Percentiles rank a stretch among this genome's conserved stretches.
These are phyloP conservation scores for Onychostoma macrolepis DNA, from an alignment of 2,113 vertebrate species.

Conservation along the genomic window DNA sequence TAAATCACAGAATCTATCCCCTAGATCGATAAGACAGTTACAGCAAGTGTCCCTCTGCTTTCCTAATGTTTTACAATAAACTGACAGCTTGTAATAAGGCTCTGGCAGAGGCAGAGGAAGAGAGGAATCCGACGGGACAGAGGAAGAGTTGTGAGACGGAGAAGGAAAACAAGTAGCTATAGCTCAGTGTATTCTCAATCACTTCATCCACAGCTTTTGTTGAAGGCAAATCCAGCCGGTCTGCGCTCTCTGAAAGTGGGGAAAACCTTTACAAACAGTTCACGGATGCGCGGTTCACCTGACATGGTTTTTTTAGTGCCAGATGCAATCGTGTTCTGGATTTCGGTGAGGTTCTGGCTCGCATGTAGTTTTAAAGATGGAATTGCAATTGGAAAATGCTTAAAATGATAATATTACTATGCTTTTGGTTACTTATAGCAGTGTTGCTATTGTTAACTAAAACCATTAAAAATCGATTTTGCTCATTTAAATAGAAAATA, in stretches of 20 bases:
- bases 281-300: neutral
- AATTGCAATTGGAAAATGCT: neutral
- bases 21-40: slow-evolving; percentile 87
- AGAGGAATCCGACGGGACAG: slow-evolving; percentile 53
- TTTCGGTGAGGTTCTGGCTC: neutral
- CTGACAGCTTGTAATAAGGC: slow-evolving; percentile 83
- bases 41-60: slow-evolving; percentile 88
- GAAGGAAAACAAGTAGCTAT: slow-evolving; percentile 51
- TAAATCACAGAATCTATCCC: slow-evolving; percentile 93
- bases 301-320: neutral
- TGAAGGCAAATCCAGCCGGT: neutral
- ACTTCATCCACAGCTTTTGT: slow-evolving; percentile 59
- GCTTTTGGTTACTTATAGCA: neutral
- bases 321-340: neutral
- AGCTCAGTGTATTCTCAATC: slow-evolving; percentile 71
- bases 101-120: slow-evolving; percentile 58
- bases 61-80: slow-evolving; percentile 87
- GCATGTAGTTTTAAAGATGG: neutral
- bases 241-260: neutral
- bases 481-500: neutral
- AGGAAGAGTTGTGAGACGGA: slow-evolving; percentile 27
- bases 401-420: neutral
- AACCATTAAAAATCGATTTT: neutral
- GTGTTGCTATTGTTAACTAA: neutral
- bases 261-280: slow-evolving; percentile 5